A percentile compares a stretch with the other conserved stretches of the same genome.
These are phyloP conservation scores for Hippocampus comes DNA, from an alignment of 2,113 vertebrate species.

Conservation along the genomic window DNA sequence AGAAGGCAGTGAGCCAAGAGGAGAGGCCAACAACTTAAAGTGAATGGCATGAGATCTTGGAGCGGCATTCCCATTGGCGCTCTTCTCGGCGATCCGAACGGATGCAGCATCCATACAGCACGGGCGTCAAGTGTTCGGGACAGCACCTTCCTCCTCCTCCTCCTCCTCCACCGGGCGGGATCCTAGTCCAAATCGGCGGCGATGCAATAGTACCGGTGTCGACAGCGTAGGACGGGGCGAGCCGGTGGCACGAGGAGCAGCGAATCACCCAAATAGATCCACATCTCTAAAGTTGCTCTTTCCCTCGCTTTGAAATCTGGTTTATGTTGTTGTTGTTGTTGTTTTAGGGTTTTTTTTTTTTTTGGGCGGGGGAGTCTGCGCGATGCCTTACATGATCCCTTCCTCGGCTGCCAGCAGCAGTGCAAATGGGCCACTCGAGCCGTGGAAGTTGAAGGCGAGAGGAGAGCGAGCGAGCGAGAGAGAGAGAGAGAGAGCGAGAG, in stretches of 20 bases:
- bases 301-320: background rate
- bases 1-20: slow-evolving; percentile 73
- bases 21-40: slow-evolving; percentile 74
- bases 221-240: slow-evolving; percentile 5
- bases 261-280: slow-evolving; percentile 6
- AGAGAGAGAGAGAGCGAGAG: slow-evolving; percentile 32
- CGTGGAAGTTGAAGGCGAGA: slow-evolving; percentile 65
- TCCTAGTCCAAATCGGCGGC: slow-evolving; percentile 55
- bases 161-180: slow-evolving; percentile 52
- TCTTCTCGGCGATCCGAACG: slow-evolving; percentile 64
- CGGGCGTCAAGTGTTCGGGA: slow-evolving; percentile 62
- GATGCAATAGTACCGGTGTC: slow-evolving; percentile 53
- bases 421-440: slow-evolving; percentile 65
- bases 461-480: slow-evolving; percentile 37
- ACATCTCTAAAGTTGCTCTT: slow-evolving; percentile 11
- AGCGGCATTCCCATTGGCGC: slow-evolving; percentile 72
- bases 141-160: slow-evolving; percentile 66
- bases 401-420: slow-evolving; percentile 64
- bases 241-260: slow-evolving; percentile 3
- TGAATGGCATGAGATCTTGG: slow-evolving; percentile 72
- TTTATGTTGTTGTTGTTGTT: background rate
- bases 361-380: background rate
- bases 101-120: slow-evolving; percentile 57
- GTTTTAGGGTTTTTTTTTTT: background rate
- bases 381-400: slow-evolving; percentile 28